phyloP scores from a whole-genome alignment of 2,888 invertebrate species.

The Sphaerophoria taeniata region DNA sequence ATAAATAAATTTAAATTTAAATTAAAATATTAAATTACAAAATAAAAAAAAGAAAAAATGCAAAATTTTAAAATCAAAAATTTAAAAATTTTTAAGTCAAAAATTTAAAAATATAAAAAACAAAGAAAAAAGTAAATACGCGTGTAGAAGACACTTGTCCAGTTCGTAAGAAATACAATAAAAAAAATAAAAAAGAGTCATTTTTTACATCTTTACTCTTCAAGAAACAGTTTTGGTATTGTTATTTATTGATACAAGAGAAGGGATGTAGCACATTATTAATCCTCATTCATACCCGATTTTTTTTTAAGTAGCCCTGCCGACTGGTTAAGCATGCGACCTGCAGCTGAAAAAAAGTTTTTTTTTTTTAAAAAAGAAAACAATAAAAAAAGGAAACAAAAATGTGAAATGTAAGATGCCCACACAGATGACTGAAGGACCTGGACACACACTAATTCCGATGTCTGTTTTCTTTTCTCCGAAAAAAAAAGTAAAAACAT shows the following conservation, averaged over 20 bases:
- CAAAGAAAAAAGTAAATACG: too few species aligned
- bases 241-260: neutral
- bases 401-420: conserved; percentile 65
- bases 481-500: conserved; percentile 53
- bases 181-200: too few species aligned
- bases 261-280: conserved; percentile 51
- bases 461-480: conserved; percentile 47
- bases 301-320: conserved; percentile 26
- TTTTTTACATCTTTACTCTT: too few species aligned
- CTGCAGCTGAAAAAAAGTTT: conserved; percentile 57
- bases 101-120: too few species aligned
- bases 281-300: conserved; percentile 43
- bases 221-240: too few species aligned
- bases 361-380: conserved; percentile 28
- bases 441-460: conserved; percentile 53
- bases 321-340: conserved; percentile 47
- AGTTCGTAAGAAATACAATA: too few species aligned
- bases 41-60: too few species aligned
- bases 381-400: conserved; percentile 19
- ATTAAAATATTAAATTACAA: too few species aligned
- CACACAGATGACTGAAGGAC: conserved; percentile 70
- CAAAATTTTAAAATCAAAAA: too few species aligned
- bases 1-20: too few species aligned
- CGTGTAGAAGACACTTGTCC: too few species aligned
- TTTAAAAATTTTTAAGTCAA: too few species aligned